Evolutionary conservation across 2,888 invertebrate genomes (phyloP).

Genomic region (Tenthredo amoena): DNA sequence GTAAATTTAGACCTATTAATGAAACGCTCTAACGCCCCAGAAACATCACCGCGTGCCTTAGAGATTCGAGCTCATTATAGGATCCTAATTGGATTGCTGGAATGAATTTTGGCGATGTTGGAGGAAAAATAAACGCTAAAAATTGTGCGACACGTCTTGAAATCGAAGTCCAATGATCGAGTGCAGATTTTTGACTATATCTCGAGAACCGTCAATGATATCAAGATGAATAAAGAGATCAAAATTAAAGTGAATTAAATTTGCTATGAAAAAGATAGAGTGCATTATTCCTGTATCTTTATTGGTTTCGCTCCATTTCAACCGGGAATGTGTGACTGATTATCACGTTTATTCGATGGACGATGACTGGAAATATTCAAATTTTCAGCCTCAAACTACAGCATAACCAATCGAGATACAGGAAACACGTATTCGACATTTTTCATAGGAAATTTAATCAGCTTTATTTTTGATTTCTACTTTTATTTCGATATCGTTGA

Average conservation of each 20-base stretch:
- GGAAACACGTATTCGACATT: neutral
- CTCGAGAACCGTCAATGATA: neutral
- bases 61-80: neutral
- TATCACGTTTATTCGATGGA: too few species aligned
- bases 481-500: neutral
- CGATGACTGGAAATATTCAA: too few species aligned
- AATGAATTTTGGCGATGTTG: neutral
- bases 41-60: neutral
- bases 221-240: neutral
- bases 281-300: neutral
- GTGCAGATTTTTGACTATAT: neutral
- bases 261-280: neutral
- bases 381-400: too few species aligned
- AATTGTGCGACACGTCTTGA: neutral
- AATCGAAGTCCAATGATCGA: neutral
- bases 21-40: neutral
- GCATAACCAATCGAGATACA: too few species aligned
- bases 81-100: neutral
- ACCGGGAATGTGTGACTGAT: neutral
- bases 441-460: neutral
- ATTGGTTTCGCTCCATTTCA: neutral
- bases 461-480: neutral
- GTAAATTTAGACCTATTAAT: conserved; percentile 3
- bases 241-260: neutral
- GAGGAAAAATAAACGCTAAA: neutral